Conservation (phyloP, 2,888 invertebrate genomes). For the Nomada lathburiana region DNA sequence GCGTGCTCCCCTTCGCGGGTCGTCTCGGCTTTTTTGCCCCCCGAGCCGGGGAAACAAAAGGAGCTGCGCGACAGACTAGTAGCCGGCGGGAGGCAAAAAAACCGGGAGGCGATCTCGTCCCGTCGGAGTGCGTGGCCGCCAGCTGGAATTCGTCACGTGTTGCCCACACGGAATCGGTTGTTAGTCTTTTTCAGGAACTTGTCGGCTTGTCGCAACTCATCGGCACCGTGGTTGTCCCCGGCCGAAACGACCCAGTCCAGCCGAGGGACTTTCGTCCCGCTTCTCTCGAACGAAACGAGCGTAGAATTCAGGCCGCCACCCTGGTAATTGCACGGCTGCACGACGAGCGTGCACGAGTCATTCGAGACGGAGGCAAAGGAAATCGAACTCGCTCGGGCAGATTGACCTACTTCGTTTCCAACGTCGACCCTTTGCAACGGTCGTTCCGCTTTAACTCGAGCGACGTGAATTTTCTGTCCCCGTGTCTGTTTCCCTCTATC, state of each 20-base stretch:
- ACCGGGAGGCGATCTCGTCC: not conserved
- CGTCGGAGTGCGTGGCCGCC: not conserved
- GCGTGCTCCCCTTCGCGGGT: slow-evolving; percentile 14
- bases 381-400: slow-evolving; percentile 17
- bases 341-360: not conserved
- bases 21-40: slow-evolving; percentile 5
- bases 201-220: not conserved
- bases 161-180: slow-evolving; percentile 47
- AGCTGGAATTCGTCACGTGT: slow-evolving; percentile 53
- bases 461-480: not conserved
- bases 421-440: slow-evolving; percentile 31
- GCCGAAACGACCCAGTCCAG: slow-evolving; percentile 4
- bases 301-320: no score
- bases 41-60: slow-evolving; percentile 23
- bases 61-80: not conserved
- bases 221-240: slow-evolving; percentile 19
- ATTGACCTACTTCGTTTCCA: slow-evolving; percentile 30
- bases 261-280: not conserved
- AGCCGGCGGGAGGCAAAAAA: not conserved
- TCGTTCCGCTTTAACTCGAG: slow-evolving; percentile 53
- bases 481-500: no score
- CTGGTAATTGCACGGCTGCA: not conserved
- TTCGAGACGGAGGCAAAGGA: slow-evolving; percentile 11
- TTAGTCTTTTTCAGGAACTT: slow-evolving; percentile 25
- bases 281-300: no score